Base-by-base conservation (phyloP, 2,113 vertebrate species). In the Megaleporinus macrocephalus region DNA sequence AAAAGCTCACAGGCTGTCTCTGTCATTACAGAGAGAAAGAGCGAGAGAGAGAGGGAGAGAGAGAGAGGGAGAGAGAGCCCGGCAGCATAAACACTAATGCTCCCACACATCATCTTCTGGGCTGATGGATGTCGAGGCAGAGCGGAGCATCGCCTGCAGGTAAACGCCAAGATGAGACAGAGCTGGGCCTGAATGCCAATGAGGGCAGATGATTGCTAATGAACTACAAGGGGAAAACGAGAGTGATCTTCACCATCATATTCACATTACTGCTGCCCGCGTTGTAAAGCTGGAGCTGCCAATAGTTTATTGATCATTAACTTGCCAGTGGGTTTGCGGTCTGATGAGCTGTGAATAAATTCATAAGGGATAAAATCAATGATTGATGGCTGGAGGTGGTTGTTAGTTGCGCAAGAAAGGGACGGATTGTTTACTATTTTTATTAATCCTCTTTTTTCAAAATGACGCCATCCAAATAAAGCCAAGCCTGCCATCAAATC, bases 111-210 rank as follows among this genome's bases (percentile, higher is more conserved):
- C 51, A 79, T 63, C 68, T 80, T 16, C 30, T 22, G 49, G 76
- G 71, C 76, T 85, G 80, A 85, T 79, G 74, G 80, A 87, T 83
- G 73, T 75, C 12, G 63, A 36, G 57, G 71, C 66, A 61, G 55
- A 63, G 73, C 18, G 59, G 66, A 70, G 63, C 78, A 78, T 55
- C 53, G 72, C 85, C 80, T 66, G 79, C 86, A 87, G 83, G 86
- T 87, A 78, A 78, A 77, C 14, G 41, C 16, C 22, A 30, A 79
- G 53, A 41, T 33, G 71, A 79, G 75, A 76, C 15, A 15, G 24
- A n/a, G 76, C 78, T 77, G 57, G 41, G 14, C 26, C 68, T 74
- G 81, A 79, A 86, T 86, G 47, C 70, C 55, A 81, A 81, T 78
- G 69, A 74, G 41, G 22, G 18, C 15, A 74, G 69, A 78, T 69